Evolutionary conservation across 37 sponge, comb jelly and placozoan species (phyloP).

Genomic region (Tethya wilhelma): DNA sequence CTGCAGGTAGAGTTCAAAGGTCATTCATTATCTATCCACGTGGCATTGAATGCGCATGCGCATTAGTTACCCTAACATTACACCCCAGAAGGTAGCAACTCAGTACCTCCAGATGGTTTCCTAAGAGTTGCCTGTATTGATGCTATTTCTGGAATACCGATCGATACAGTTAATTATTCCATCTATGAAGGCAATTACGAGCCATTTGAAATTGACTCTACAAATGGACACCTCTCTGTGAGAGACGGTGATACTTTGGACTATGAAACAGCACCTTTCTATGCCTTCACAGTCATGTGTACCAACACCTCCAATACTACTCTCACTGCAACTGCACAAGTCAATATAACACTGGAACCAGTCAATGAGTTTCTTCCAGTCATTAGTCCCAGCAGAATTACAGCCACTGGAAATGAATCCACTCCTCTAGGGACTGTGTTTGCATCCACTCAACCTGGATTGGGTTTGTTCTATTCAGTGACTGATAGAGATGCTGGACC

Average conservation of each 20-base stretch:
- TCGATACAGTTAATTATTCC: conserved; percentile 3
- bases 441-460: neutral
- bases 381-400: neutral
- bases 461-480: neutral
- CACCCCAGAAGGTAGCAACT: no score
- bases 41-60: no score
- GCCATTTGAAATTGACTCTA: conserved; percentile 33
- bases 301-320: neutral
- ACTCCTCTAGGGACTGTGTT: neutral
- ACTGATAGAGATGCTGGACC: conserved; percentile 29
- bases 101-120: no score
- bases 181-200: neutral
- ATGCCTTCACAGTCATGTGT: conserved; percentile 27
- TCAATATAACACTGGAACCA: conserved; percentile 23
- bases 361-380: conserved; percentile 40
- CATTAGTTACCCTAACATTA: no score
- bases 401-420: neutral
- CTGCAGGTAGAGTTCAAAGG: no score
- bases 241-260: conserved; percentile 25
- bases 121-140: no score
- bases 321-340: neutral
- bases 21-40: no score
- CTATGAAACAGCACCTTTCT: conserved; percentile 39
- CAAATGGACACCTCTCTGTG: conserved; percentile 44
- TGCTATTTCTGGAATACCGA: no score